Evolutionary conservation across 2,797 vertebrate species (phyloP), one percentile per base, ranked within the genome.

Genomic region (Smutsia temminckii): DNA sequence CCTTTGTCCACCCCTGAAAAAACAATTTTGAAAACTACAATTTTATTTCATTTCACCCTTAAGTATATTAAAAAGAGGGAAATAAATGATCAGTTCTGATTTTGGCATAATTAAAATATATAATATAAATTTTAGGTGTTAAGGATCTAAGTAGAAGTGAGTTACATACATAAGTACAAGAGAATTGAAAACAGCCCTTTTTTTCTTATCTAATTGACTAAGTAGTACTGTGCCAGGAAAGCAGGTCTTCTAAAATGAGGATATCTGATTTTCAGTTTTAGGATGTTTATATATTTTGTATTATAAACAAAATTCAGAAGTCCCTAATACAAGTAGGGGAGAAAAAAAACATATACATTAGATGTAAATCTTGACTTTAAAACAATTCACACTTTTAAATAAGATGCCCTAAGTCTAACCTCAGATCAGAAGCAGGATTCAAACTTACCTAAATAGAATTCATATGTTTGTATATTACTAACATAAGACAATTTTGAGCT

Each of bases 11-110:
- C 40, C 32, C 46, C 27, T 92, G 59, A 75, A 89, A 79, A 46
- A 85, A 77, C 12, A 72, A 81, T 40, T n/a, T 87, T 84, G 51
- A 78, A 94, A 96, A 79, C 11, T 16, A 93, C 23, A 71, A 32
- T 93, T 93, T 92, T 89, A 81, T 89, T 95, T 34, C 6, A 68
- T 5, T 95, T 93, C 49, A 88, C 21, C 29, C 12, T 93, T 93
- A 87, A 93, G 34, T 84, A 46, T 66, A 34, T 78, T 88, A 64
- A 92, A 68, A 27, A 46, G 42, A 71, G 18, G n/a, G 72, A 92
- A 63, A 74, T 75, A 95, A 63, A 37, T 85, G n/a, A 88, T 69
- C 10, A 88, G 7, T 84, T 90, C 53, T 88, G 4, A 72, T 81
- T 93, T 93, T 80, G 40, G 37, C 75, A 23, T 85, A 87, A 93